phyloP scores from a whole-genome alignment of 2,113 vertebrate species.

The Phyllostomus discolor region DNA sequence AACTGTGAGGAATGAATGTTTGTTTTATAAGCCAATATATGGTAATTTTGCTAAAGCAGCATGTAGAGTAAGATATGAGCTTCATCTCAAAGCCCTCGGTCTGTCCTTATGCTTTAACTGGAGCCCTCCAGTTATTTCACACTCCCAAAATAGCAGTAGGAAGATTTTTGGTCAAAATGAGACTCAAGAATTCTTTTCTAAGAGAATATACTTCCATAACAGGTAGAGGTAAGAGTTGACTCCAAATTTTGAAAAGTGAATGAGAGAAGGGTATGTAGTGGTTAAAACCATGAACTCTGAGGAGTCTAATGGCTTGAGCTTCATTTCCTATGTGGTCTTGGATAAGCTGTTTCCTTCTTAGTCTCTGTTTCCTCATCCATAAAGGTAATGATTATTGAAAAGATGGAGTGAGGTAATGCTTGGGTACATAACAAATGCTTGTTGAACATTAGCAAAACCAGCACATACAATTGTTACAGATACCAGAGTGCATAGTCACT shows the following conservation, averaged over 20 bases:
- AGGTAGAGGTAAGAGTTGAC: neutral
- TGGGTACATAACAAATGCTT: neutral
- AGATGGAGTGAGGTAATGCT: neutral
- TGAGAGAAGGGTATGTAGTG: neutral
- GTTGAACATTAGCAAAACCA: neutral
- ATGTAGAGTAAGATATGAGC: neutral
- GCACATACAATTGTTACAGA: neutral
- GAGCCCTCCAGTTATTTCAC: neutral
- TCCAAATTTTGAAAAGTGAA: neutral
- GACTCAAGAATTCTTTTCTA: neutral
- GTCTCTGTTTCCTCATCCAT: neutral
- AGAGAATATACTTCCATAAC: neutral
- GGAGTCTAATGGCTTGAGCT: neutral
- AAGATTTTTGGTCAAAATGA: neutral
- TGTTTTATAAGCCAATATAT: neutral
- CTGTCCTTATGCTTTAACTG: neutral
- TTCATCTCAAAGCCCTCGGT: neutral
- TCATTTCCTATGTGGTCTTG: neutral
- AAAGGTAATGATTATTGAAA: neutral
- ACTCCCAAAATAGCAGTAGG: neutral
- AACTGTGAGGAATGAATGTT: neutral
- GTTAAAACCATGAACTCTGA: neutral
- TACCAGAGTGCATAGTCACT: neutral
- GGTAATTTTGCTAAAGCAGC: neutral
- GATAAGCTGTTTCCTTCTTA: neutral